Conservation (phyloP, 1,140 invertebrate species). For the Hycleus phaleratus region DNA sequence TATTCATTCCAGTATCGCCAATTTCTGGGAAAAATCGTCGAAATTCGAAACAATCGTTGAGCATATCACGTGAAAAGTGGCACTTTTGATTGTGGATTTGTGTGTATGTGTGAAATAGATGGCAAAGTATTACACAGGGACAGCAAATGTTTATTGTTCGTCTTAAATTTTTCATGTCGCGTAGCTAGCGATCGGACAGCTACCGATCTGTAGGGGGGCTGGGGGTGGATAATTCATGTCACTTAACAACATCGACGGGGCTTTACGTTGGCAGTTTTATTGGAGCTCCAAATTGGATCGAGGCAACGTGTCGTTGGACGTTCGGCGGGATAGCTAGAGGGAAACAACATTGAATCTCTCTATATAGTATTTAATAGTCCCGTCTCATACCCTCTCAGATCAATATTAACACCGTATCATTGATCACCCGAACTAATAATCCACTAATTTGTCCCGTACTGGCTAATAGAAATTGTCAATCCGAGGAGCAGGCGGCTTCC, state of each 20-base stretch:
- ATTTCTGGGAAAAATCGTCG: no score
- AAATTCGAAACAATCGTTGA: no score
- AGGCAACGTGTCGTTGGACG: constrained; percentile 28
- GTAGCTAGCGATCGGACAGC: constrained; percentile 11
- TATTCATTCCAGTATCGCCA: no score
- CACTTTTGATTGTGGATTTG: no score
- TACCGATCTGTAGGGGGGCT: constrained; percentile 14
- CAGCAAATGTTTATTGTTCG: constrained; percentile 14
- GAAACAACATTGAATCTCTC: neutral
- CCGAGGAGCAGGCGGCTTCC: constrained; percentile 24
- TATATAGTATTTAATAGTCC: neutral
- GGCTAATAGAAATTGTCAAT: constrained; percentile 40
- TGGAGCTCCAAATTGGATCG: constrained; percentile 40
- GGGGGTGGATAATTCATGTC: constrained; percentile 39
- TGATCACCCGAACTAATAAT: constrained; percentile 39
- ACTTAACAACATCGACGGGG: constrained; percentile 40
- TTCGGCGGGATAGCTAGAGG: neutral
- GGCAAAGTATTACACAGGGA: neutral
- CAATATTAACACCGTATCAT: constrained; percentile 37
- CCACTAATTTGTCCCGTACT: constrained; percentile 37
- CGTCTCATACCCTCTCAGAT: constrained; percentile 11
- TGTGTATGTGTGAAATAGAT: no score
- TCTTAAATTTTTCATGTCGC: constrained; percentile 16
- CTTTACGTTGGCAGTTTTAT: constrained; percentile 42
- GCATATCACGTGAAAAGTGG: no score